Evolutionary conservation across 2,888 invertebrate species (phyloP).

Genomic region (Cantharis lateralis): DNA sequence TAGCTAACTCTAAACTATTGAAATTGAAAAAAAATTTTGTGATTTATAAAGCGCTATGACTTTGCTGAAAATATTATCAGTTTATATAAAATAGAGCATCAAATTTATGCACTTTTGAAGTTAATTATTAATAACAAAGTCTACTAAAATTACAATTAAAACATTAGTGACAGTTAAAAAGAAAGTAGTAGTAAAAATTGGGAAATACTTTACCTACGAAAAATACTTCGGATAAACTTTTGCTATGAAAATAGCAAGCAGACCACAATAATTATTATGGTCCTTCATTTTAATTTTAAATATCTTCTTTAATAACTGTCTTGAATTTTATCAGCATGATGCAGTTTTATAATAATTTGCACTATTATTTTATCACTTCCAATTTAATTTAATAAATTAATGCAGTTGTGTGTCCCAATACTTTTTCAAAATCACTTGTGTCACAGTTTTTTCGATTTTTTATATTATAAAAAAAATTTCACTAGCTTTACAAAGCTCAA

Average conservation of each 20-base stretch:
- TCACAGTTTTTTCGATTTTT: not conserved
- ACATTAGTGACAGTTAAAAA: not conserved
- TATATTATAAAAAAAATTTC: not conserved
- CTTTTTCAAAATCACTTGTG: not conserved
- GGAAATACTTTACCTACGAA: constrained; percentile 23
- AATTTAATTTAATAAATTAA: not conserved
- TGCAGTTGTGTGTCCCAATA: constrained; percentile 9
- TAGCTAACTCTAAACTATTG: not conserved
- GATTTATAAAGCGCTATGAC: not conserved
- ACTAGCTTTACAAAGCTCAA: not conserved
- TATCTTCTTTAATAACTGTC: not conserved
- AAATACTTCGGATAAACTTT: not conserved
- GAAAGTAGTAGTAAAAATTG: constrained; percentile 13
- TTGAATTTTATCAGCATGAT: constrained; percentile 5
- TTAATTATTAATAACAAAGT: not conserved
- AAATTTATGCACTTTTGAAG: not conserved
- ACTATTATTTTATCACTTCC: constrained; percentile 5
- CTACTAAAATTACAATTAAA: not conserved
- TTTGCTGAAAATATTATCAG: not conserved
- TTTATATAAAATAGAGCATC: not conserved
- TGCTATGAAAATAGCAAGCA: not conserved
- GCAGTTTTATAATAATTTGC: constrained; percentile 3
- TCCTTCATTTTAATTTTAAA: not conserved
- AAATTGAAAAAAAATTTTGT: not conserved
- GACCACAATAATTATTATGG: not conserved